These are phyloP conservation scores for Eudorcas thomsonii DNA, from an alignment of 2,113 vertebrate species.

Conservation along the genomic window DNA sequence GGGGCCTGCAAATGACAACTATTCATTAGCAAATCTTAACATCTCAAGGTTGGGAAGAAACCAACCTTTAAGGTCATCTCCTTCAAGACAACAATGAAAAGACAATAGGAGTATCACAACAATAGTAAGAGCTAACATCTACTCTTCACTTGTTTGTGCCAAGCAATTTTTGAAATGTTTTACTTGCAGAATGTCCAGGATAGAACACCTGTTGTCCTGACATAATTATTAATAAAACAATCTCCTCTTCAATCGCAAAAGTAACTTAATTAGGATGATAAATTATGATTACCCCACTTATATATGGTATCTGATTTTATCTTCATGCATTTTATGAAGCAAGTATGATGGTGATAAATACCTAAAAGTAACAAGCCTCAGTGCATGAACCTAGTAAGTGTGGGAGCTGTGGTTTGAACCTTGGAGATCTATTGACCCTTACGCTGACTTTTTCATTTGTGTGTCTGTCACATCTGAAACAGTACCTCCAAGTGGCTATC, in stretches of 20 bases:
- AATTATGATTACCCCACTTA: background rate
- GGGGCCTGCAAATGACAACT: background rate
- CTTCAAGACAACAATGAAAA: background rate
- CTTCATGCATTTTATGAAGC: background rate
- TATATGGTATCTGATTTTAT: background rate
- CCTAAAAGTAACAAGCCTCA: background rate
- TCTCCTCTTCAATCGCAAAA: background rate
- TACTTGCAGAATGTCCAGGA: background rate
- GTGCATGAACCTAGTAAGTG: background rate
- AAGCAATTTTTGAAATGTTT: background rate
- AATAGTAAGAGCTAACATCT: background rate
- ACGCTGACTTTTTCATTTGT: background rate
- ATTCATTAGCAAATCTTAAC: background rate
- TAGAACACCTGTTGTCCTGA: background rate
- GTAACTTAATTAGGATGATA: background rate
- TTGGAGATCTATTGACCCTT: background rate
- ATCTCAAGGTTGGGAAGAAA: background rate
- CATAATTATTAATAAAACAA: background rate
- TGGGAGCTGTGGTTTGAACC: background rate
- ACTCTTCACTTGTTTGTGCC: background rate
- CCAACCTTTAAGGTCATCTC: background rate
- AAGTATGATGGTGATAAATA: background rate
- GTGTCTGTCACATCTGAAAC: background rate
- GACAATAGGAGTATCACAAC: background rate
- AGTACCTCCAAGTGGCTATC: background rate